Evolutionary conservation across 1,140 invertebrate species (phyloP).

Genomic region (Trialeurodes vaporariorum): DNA sequence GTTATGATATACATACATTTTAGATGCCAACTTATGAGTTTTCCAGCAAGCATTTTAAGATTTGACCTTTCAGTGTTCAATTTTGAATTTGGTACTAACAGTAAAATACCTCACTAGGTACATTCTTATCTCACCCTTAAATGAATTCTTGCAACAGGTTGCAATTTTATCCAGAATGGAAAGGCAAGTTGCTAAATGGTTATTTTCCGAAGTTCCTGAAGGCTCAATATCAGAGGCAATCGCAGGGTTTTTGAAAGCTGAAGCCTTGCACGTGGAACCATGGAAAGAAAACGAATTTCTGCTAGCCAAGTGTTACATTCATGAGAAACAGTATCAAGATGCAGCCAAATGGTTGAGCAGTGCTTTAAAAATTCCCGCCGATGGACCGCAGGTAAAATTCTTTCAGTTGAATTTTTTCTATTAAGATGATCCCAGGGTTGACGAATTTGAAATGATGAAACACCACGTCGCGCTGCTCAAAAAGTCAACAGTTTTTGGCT

Average conservation of each 20-base stretch:
- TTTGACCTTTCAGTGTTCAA: not conserved
- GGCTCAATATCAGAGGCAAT: slow-evolving; percentile 53
- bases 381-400: slow-evolving; percentile 20
- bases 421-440: too few species aligned
- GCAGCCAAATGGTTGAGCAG: slow-evolving; percentile 46
- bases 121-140: slow-evolving; percentile 11
- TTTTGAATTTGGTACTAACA: not conserved
- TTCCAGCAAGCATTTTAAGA: not conserved
- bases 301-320: slow-evolving; percentile 54
- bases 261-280: slow-evolving; percentile 42
- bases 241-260: slow-evolving; percentile 48
- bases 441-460: too few species aligned
- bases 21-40: not conserved
- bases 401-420: too few species aligned
- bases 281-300: slow-evolving; percentile 60
- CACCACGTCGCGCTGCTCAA: too few species aligned
- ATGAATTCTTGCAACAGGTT: slow-evolving; percentile 41
- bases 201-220: slow-evolving; percentile 53
- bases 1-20: too few species aligned
- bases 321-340: slow-evolving; percentile 38
- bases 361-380: slow-evolving; percentile 27
- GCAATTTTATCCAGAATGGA: slow-evolving; percentile 54
- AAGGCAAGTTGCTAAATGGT: slow-evolving; percentile 52
- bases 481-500: too few species aligned
- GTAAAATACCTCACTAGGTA: not conserved